Conservation (phyloP, 1,140 invertebrate species). For the Palaemon carinicauda region DNA sequence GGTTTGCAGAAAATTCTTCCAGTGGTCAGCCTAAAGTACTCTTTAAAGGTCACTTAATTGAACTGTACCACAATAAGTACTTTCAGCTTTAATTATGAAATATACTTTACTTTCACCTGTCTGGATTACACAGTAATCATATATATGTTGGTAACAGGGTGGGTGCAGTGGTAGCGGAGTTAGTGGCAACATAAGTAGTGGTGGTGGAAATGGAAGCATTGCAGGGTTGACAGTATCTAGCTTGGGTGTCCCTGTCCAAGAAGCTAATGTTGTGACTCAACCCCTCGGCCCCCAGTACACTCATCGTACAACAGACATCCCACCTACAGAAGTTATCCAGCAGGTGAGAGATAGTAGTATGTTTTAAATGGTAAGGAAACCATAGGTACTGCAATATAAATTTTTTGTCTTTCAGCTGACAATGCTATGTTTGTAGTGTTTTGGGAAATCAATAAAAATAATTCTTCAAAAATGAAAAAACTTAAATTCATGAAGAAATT, state of each 20-base stretch:
- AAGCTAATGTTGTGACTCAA: constrained; percentile 23
- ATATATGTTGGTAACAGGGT: background rate
- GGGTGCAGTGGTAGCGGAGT: constrained; percentile 12
- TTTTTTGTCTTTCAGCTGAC: no score
- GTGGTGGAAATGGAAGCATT: background rate
- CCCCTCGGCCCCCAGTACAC: constrained; percentile 35
- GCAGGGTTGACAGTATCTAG: background rate
- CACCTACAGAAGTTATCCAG: constrained; percentile 27
- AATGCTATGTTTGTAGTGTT: no score
- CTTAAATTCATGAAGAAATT: no score
- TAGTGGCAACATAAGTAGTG: constrained; percentile 15
- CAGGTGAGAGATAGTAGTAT: constrained; percentile 17
- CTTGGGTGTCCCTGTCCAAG: constrained; percentile 38
- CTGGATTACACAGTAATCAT: no score
- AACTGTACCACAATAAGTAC: background rate
- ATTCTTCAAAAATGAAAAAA: no score
- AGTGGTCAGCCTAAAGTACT: background rate
- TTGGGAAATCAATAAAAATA: no score
- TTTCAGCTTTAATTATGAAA: background rate
- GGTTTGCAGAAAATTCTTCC: background rate
- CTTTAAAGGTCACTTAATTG: background rate
- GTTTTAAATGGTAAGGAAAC: background rate
- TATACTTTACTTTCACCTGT: background rate
- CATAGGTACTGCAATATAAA: no score
- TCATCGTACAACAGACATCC: constrained; percentile 42